Evolutionary conservation across 1,140 invertebrate genomes (phyloP).

Genomic region (Drosophila prosaltans): DNA sequence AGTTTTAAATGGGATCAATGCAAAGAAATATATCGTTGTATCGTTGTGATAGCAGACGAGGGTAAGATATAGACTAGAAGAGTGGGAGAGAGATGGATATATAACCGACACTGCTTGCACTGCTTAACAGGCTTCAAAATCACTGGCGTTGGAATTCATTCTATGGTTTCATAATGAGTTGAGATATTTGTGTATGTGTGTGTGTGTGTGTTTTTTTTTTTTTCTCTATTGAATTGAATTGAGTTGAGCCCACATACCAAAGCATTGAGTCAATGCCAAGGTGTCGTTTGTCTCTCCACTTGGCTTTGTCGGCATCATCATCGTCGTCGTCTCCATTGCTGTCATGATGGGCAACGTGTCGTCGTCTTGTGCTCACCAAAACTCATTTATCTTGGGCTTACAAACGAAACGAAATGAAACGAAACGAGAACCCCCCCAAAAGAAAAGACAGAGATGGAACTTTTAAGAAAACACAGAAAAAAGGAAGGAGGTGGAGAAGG

Average conservation of each 20-base stretch:
- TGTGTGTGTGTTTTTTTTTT: background rate
- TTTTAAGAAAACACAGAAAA: background rate
- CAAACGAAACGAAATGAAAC: conserved; percentile 45
- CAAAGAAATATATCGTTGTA: background rate
- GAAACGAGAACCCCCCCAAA: conserved; percentile 8
- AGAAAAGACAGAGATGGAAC: conserved; percentile 12
- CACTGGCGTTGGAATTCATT: background rate
- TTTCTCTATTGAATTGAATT: background rate
- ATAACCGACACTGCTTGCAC: conserved; percentile 1
- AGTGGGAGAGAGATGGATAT: no score
- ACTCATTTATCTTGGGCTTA: conserved; percentile 80
- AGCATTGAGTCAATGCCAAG: conserved; percentile 77
- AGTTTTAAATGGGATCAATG: conserved; percentile 12
- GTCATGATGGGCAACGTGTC: conserved; percentile 68
- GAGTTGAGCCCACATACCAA: conserved; percentile 61
- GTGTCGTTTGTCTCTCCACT: conserved; percentile 73
- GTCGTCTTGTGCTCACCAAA: conserved; percentile 79
- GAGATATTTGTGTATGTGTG: background rate
- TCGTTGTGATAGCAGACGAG: background rate
- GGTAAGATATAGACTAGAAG: background rate
- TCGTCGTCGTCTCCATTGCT: background rate
- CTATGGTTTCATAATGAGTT: conserved; percentile 17
- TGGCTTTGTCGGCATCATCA: conserved; percentile 71
- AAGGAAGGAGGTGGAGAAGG: background rate
- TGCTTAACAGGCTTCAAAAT: conserved; percentile 1